Percentiles rank a stretch among this genome's conserved stretches.
Evolutionary conservation across 2,888 invertebrate species (phyloP).

Genomic region (Cotesia congregata): DNA sequence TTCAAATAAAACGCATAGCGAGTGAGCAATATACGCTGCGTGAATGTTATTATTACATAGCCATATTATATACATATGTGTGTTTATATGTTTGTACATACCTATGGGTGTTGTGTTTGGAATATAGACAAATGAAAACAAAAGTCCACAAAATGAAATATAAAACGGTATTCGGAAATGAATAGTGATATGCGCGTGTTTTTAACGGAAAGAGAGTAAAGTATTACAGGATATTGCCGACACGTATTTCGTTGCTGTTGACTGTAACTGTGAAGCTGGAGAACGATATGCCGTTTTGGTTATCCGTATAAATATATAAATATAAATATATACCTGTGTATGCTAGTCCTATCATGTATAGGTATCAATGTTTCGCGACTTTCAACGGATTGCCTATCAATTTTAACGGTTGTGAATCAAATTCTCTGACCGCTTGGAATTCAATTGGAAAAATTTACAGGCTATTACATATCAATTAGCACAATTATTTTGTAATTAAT

Average conservation of each 20-base stretch:
- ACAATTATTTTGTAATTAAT: too few species aligned
- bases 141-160: conserved; percentile 32
- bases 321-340: neutral
- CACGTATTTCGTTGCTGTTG: conserved; percentile 34
- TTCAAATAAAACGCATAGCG: neutral
- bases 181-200: conserved; percentile 38
- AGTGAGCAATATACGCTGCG: neutral
- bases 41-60: neutral
- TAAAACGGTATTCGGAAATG: conserved; percentile 34
- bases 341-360: neutral
- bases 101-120: neutral
- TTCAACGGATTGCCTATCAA: conserved; percentile 15
- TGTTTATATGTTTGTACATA: neutral
- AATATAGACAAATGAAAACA: conserved; percentile 25
- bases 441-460: neutral
- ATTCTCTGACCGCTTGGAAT: conserved; percentile 2
- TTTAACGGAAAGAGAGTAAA: conserved; percentile 37
- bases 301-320: neutral
- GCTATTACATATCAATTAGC: neutral
- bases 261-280: conserved; percentile 11
- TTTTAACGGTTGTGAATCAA: conserved; percentile 22
- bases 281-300: conserved; percentile 22
- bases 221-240: conserved; percentile 40
- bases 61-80: neutral
- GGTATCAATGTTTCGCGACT: neutral